Conservation (phyloP, 2,797 vertebrate species). For the Chelmon rostratus region DNA sequence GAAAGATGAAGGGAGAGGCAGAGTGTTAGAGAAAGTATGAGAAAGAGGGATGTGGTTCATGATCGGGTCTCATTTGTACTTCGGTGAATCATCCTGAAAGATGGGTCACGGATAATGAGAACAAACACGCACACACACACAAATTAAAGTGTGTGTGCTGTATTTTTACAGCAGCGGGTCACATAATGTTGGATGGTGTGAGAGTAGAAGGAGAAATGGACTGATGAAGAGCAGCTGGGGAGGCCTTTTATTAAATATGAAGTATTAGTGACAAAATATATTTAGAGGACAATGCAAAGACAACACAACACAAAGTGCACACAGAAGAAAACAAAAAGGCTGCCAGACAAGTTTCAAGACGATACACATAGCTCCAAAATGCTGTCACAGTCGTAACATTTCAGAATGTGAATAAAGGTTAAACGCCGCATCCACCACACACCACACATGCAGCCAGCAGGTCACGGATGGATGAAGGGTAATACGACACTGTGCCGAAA, state of each 20-base stretch:
- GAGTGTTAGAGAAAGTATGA: not conserved
- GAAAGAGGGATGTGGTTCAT: constrained; percentile 20
- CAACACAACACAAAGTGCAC: too few species aligned
- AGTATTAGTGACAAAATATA: not conserved
- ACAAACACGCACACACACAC: constrained; percentile 8
- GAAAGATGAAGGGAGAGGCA: not conserved
- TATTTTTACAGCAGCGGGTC: constrained; percentile 16
- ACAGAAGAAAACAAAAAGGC: too few species aligned
- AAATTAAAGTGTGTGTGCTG: not conserved
- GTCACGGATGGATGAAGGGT: too few species aligned
- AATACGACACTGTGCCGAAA: too few species aligned
- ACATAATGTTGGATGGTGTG: constrained; percentile 20
- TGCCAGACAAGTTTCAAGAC: too few species aligned
- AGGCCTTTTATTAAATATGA: not conserved
- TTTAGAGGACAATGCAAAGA: too few species aligned
- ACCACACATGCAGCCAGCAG: too few species aligned
- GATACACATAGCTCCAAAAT: too few species aligned
- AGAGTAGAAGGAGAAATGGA: not conserved
- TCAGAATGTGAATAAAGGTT: too few species aligned
- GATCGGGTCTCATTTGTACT: constrained; percentile 51
- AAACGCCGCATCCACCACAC: too few species aligned
- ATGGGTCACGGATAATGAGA: constrained; percentile 24
- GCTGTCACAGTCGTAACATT: too few species aligned
- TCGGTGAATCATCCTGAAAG: constrained; percentile 38
- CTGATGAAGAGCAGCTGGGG: not conserved